Base-by-base conservation (phyloP, 2,113 vertebrate genomes). In the Ammodytes marinus region DNA sequence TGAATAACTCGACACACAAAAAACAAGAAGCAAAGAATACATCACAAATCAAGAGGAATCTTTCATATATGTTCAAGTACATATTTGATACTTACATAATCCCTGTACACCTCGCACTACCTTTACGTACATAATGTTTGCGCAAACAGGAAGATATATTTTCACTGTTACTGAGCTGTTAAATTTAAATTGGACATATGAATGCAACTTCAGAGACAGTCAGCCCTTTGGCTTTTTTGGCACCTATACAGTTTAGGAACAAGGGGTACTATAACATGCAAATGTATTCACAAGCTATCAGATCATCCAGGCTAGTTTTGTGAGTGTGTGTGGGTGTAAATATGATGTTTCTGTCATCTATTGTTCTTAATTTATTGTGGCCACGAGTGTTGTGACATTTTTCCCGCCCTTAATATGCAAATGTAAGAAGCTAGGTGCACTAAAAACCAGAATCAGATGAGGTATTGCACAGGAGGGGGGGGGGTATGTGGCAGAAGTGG, bases 11-110 rank as follows among this genome's bases (percentile, higher is more conserved):
- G 57, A 82, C 77, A 58, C 57, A 68, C 82, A 43, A 74, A 43
- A 49, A 80, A 69, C 74, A 74, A 73, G 40, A 11, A 35, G 55
- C 58, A 9, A 27, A 64, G 72, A 82, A 73, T 85, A 77, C 74
- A 83, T 81, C 70, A 69, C 69, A 69, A 73, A 52, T 70, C 55
- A 60, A 27, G 27, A 27, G 27, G 27, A 27, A 27, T 27, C 27
- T 27, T 27, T 27, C 27, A 27, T 27, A 27, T 27, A 27, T 27
- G 27, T 27, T 27, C 27, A 27, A 1, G 27, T 4, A 27, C n/a
- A 64, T 43, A 46, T 46, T 46, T 3, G 13, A 64, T 43, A 46
- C 27, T 46, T 3, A 27, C 43, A 63, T 40, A 13, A 37, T 65
- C n/a, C n/a, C 11, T 47, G 43, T 65, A 27, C 45, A 60, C 58